Evolutionary conservation across 1,140 invertebrate genomes (phyloP).

Genomic region (Calliphora vicina): DNA sequence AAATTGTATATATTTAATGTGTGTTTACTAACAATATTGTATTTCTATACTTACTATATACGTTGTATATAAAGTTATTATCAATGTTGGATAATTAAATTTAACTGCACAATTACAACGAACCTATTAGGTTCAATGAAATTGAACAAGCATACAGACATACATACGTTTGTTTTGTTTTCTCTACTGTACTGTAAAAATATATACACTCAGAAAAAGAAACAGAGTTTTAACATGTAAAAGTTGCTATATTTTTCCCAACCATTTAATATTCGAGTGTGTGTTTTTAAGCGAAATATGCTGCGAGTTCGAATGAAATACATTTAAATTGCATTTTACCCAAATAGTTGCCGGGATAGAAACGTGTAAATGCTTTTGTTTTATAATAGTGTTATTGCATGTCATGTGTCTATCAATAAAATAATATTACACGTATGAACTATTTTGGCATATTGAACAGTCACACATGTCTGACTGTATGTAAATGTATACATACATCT

Average conservation of each 20-base stretch:
- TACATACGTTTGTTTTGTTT: neutral
- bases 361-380: neutral
- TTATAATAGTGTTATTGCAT: constrained; percentile 22
- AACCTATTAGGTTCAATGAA: constrained; percentile 12
- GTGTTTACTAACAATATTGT: no score
- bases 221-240: no score
- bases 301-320: neutral
- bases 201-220: neutral
- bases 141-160: neutral
- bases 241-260: no score
- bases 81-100: constrained; percentile 19
- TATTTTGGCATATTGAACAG: neutral
- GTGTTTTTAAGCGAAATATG: neutral
- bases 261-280: neutral
- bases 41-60: no score
- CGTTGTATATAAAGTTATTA: neutral
- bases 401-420: constrained; percentile 24
- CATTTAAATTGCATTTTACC: neutral
- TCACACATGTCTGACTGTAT: no score
- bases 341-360: neutral
- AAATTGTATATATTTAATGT: no score
- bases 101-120: constrained; percentile 23
- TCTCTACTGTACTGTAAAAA: neutral
- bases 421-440: constrained; percentile 15
- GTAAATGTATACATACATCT: neutral